Base-by-base conservation (phyloP, 2,797 vertebrate genomes). In the Leucoraja ocellata region DNA sequence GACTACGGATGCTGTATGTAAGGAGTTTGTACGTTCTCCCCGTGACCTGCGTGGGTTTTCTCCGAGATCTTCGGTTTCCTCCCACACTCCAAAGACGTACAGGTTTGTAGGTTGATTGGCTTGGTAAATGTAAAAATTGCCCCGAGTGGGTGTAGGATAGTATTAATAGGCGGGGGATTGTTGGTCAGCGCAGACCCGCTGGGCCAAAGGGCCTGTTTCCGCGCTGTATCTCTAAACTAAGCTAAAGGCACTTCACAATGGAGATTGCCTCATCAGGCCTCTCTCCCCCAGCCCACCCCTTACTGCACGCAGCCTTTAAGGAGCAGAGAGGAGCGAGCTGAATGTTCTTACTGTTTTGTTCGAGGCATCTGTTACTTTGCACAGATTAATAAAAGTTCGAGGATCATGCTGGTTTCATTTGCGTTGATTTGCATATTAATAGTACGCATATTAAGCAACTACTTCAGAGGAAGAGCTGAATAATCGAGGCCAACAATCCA, bases 401-500 rank as follows among this genome's bases (percentile, higher is more conserved):
- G 94, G 93, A 94, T 94, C 93, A 95, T 94, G 95, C 95, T 94
- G 97, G 96, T 96, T 97, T 96, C 96, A 97, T 98, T 98, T 97
- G 96, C 95, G 95, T 97, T 96, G 95, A 98, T 99, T 98, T 98
- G 97, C 98, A 99, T 99, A 98, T 98, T 98, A 98, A 98, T 98
- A 97, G 97, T 96, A 97, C 97, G 98, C 98, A 98, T 99, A 99
- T 99, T 99, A 99, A 99, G 96, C 97, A 97, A 97, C 97, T 97
- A 97, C 97, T 98, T 98, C 97, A 98, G 97, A 98, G 97, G 97
- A 97, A 98, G 98, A 98, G 97, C 97, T 97, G 97, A 97, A 97
- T 98, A 98, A 98, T 88, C 98, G 98, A 98, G 98, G 98, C 97
- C 97, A 95, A 96, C 97, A 96, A 97, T 97, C 98, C 97, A 97